Percentiles rank a stretch among this genome's conserved stretches.
Evolutionary conservation across 2,797 vertebrate species (phyloP).

Genomic region (Oryzias sinensis): DNA sequence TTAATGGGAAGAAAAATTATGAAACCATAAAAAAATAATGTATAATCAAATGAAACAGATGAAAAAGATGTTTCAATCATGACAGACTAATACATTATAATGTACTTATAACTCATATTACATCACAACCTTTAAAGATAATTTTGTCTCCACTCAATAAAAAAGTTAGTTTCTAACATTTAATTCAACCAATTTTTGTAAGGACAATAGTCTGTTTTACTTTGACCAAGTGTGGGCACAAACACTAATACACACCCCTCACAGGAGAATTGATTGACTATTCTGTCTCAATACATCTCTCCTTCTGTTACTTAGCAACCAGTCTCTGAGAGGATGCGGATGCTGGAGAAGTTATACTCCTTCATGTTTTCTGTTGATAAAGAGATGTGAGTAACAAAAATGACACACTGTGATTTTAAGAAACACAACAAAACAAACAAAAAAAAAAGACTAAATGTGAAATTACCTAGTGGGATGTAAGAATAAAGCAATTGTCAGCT

Average conservation of each 20-base stretch:
- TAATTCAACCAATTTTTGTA: constrained; percentile 21
- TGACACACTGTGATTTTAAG: constrained; percentile 22
- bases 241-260: constrained; percentile 44
- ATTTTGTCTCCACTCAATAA: too few species aligned
- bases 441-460: background rate
- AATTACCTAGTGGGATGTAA: too few species aligned
- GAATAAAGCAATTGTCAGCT: too few species aligned
- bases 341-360: constrained; percentile 69
- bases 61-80: too few species aligned
- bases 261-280: constrained; percentile 80
- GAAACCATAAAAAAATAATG: too few species aligned
- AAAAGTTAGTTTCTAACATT: background rate
- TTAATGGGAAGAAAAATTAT: too few species aligned
- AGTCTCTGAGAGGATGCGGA: constrained; percentile 69
- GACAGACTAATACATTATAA: too few species aligned
- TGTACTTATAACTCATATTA: too few species aligned
- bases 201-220: constrained; percentile 41
- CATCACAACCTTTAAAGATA: too few species aligned
- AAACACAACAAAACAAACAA: background rate
- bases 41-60: too few species aligned
- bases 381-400: constrained; percentile 61
- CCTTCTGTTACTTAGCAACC: constrained; percentile 84
- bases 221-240: constrained; percentile 20
- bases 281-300: constrained; percentile 82
- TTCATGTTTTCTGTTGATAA: constrained; percentile 66